Percentiles rank a stretch among this genome's conserved stretches.
Conservation (phyloP, 1,140 invertebrate species). For the Radopholus similis region DNA sequence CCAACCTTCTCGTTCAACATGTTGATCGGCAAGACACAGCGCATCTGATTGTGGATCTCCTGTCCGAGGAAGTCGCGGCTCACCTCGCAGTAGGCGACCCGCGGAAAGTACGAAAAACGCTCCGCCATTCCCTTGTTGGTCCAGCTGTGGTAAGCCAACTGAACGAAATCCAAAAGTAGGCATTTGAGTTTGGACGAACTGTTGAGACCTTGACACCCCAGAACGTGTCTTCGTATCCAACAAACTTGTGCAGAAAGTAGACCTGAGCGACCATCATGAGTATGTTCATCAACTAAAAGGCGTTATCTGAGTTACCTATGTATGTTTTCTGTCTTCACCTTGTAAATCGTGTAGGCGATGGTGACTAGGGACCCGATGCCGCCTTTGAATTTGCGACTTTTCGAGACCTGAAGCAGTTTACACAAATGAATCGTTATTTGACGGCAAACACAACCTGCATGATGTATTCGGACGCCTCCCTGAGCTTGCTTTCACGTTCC, state of each 20-base stretch:
- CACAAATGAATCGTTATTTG: not conserved
- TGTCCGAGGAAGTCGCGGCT: constrained; percentile 10
- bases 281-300: constrained; percentile 6
- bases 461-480: constrained; percentile 1
- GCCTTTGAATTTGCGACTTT: not conserved
- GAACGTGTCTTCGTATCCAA: not conserved
- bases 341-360: not conserved
- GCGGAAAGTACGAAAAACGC: constrained; percentile 2
- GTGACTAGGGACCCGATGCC: not conserved
- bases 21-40: constrained; percentile 1
- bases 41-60: not conserved
- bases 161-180: not conserved
- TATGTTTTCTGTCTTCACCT: too few species aligned
- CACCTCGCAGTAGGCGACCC: constrained; percentile 6
- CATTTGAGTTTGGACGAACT: not conserved
- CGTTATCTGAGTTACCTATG: too few species aligned
- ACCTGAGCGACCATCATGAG: not conserved
- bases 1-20: constrained; percentile 16
- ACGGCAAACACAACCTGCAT: not conserved
- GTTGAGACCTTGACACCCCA: not conserved
- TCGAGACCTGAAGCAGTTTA: not conserved
- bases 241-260: not conserved
- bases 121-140: not conserved
- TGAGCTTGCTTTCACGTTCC: not conserved
- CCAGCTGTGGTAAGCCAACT: not conserved